Evolutionary conservation across 53 echinoderm and acorn worm genomes (phyloP).

Genomic region (Paracentrotus lividus): DNA sequence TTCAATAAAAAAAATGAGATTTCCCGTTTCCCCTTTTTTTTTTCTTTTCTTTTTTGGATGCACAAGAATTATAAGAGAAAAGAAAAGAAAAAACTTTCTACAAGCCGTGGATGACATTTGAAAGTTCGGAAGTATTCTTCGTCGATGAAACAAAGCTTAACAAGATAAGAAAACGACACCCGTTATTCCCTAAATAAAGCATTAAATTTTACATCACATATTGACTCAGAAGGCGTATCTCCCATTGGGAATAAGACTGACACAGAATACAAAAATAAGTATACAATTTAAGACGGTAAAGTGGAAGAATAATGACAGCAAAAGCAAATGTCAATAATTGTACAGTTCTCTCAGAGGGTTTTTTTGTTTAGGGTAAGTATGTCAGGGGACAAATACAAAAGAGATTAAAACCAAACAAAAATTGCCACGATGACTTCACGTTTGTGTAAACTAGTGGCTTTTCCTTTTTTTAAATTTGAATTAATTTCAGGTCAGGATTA

Average conservation of each 20-base stretch:
- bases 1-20: too few relatives aligned
- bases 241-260: neutral
- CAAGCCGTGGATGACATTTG: too few relatives aligned
- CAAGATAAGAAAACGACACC: too few relatives aligned
- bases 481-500: too few relatives aligned
- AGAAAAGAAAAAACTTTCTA: too few relatives aligned
- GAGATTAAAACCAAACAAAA: conserved; percentile 42
- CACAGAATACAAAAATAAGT: neutral
- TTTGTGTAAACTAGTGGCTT: too few relatives aligned
- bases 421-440: neutral
- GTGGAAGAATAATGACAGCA: neutral
- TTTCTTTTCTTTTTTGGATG: too few relatives aligned
- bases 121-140: too few relatives aligned
- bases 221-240: conserved; percentile 15
- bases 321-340: conserved; percentile 16
- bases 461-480: too few relatives aligned
- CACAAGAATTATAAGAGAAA: too few relatives aligned
- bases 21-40: too few relatives aligned
- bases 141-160: too few relatives aligned
- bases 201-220: conserved; percentile 37
- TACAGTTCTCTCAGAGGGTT: neutral
- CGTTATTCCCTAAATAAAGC: conserved; percentile 3
- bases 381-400: conserved; percentile 10
- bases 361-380: conserved; percentile 28
- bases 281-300: conserved; percentile 36